Conservation (phyloP, 2,113 vertebrate genomes). For the Copsychus sechellarum region DNA sequence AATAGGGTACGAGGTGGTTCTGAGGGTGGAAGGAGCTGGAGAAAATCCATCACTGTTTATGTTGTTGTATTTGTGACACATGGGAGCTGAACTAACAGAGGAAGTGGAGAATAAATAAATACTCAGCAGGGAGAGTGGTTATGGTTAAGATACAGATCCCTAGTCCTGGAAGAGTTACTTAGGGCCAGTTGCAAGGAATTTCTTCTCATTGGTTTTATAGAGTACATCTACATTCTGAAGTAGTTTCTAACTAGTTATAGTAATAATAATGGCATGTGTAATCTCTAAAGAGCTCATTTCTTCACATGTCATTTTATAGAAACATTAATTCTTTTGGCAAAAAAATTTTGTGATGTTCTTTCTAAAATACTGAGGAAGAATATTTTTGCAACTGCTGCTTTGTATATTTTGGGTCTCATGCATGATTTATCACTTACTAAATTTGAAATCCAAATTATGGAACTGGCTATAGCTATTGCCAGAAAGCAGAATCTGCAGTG, state of each 20-base stretch:
- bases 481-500: slow-evolving; percentile 57
- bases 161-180: background rate
- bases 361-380: slow-evolving; percentile 59
- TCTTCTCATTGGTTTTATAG: background rate
- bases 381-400: slow-evolving; percentile 60
- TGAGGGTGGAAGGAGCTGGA: slow-evolving; percentile 3
- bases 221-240: slow-evolving; percentile 4
- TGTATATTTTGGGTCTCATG: slow-evolving; percentile 68
- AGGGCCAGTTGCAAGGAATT: background rate
- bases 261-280: slow-evolving; percentile 41
- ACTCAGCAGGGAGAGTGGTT: background rate
- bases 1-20: background rate
- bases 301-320: slow-evolving; percentile 52
- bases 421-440: slow-evolving; percentile 75
- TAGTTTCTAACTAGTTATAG: slow-evolving; percentile 29
- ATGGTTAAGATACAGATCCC: background rate
- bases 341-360: slow-evolving; percentile 31
- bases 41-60: slow-evolving; percentile 9
- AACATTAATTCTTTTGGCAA: slow-evolving; percentile 64
- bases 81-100: background rate
- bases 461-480: slow-evolving; percentile 64
- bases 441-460: slow-evolving; percentile 72
- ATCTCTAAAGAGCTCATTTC: slow-evolving; percentile 37
- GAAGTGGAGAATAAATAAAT: slow-evolving; percentile 33
- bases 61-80: background rate